These are phyloP conservation scores for Himalopsyche japonica DNA, from an alignment of 2,888 invertebrate genomes.

Conservation along the genomic window DNA sequence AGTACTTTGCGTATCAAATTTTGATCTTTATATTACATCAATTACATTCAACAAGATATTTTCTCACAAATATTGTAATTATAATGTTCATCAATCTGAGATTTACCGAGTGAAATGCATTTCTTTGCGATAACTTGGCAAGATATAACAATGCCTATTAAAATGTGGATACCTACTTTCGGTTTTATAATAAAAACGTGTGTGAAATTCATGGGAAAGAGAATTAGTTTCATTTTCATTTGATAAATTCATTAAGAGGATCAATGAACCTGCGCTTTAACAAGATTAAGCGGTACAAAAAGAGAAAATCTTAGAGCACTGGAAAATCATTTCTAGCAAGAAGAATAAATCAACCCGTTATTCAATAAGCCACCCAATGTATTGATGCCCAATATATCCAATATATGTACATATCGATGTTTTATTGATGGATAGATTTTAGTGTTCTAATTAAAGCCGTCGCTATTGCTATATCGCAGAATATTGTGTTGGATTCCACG, in stretches of 20 bases:
- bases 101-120: background rate
- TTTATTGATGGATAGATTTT: no score
- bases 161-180: background rate
- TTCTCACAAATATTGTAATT: background rate
- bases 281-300: background rate
- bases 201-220: constrained; percentile 27
- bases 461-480: no score
- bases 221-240: constrained; percentile 35
- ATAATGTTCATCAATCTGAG: background rate
- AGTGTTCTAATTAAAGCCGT: no score
- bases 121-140: background rate
- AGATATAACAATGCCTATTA: background rate
- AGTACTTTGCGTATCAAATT: no score
- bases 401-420: no score
- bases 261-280: constrained; percentile 26
- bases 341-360: no score
- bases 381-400: no score
- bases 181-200: constrained; percentile 20
- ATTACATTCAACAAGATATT: background rate
- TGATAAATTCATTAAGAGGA: constrained; percentile 26
- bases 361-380: no score
- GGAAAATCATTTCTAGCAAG: background rate
- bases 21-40: no score
- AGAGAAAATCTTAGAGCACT: background rate
- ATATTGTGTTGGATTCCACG: no score